Evolutionary conservation across 2,797 vertebrate genomes (phyloP).

Genomic region (Callimico goeldii): DNA sequence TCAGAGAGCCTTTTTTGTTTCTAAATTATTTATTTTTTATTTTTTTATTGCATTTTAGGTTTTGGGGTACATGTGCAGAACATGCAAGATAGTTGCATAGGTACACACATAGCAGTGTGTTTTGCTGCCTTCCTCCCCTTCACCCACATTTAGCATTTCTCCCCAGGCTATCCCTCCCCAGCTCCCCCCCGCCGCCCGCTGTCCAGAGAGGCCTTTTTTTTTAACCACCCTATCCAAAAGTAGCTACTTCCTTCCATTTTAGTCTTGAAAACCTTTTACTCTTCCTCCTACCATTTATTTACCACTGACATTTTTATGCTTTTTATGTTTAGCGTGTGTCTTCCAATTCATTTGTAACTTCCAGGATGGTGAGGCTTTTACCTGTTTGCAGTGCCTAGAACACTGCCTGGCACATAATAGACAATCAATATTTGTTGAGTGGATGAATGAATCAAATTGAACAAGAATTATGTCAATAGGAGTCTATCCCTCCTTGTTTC

Average conservation of each 20-base stretch:
- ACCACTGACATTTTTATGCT: neutral
- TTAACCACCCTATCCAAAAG: neutral
- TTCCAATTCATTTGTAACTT: neutral
- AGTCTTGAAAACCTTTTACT: neutral
- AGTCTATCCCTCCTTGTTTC: neutral
- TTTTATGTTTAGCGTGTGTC: neutral
- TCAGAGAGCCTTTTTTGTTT: neutral
- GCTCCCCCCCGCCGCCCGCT: too few relatives aligned
- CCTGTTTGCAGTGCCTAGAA: neutral
- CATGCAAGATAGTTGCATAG: too few relatives aligned
- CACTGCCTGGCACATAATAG: neutral
- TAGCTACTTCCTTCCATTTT: neutral
- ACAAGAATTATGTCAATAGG: neutral
- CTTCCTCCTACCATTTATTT: neutral
- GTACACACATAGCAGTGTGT: too few relatives aligned
- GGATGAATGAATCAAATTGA: slow-evolving; percentile 3
- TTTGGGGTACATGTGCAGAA: too few relatives aligned
- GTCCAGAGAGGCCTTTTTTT: neutral
- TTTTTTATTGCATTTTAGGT: too few relatives aligned
- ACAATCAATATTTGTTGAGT: neutral
- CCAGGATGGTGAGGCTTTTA: neutral
- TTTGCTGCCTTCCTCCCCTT: too few relatives aligned
- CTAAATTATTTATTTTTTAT: too few relatives aligned
- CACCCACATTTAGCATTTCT: too few relatives aligned
- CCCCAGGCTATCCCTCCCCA: too few relatives aligned